phyloP scores from a whole-genome alignment of 2,113 vertebrate species.

The Strix aluco region DNA sequence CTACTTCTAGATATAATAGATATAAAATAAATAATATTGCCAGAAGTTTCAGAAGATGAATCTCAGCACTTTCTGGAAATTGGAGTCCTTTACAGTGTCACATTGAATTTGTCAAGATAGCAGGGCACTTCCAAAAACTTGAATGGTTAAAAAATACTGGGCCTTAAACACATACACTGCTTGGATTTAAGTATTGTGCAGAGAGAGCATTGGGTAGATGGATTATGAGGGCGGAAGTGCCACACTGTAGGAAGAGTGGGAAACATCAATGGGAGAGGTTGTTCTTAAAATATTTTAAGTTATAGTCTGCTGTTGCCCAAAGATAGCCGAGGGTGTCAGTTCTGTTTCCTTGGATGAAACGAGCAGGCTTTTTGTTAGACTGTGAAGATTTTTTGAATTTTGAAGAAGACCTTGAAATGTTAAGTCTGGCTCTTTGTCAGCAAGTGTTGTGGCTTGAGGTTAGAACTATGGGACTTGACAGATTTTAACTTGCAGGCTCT shows the following conservation, averaged over 20 bases:
- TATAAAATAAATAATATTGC: background rate
- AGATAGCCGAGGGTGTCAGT: constrained; percentile 23
- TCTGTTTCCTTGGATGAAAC: constrained; percentile 12
- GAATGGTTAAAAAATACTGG: background rate
- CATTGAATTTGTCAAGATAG: background rate
- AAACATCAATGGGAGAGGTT: background rate
- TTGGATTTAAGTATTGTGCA: background rate
- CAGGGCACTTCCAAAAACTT: background rate
- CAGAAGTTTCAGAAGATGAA: constrained; percentile 24
- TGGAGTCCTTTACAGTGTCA: constrained; percentile 1
- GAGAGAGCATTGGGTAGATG: background rate
- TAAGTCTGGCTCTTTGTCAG: constrained; percentile 43
- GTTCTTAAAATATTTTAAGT: constrained; percentile 22
- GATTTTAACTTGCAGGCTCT: constrained; percentile 37
- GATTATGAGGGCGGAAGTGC: background rate
- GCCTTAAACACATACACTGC: background rate
- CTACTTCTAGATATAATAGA: background rate
- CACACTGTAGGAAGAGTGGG: background rate
- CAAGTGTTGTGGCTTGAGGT: constrained; percentile 23
- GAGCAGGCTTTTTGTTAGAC: constrained; percentile 3
- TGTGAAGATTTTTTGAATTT: constrained; percentile 19
- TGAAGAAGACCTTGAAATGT: constrained; percentile 22
- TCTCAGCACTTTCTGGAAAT: constrained; percentile 44
- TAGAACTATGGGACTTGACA: constrained; percentile 12
- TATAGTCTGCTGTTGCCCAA: background rate